phyloP scores from a whole-genome alignment of 2,113 vertebrate genomes.

The Pavo muticus region DNA sequence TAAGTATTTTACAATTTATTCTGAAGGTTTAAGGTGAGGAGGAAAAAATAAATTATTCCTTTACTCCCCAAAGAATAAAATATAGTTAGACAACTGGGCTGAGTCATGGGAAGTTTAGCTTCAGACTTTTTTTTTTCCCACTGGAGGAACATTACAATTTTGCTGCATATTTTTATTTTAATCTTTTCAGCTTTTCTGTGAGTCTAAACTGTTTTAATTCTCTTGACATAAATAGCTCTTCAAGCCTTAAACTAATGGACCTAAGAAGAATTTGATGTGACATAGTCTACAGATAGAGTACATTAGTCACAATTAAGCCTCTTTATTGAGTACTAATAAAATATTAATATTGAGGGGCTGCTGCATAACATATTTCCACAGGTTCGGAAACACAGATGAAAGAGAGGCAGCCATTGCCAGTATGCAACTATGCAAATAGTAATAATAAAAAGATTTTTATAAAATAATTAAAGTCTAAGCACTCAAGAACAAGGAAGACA shows the following conservation, averaged over 20 bases:
- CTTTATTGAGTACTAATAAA: background rate
- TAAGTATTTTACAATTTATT: background rate
- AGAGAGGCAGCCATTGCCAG: background rate
- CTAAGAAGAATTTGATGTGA: background rate
- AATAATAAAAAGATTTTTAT: background rate
- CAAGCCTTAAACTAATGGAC: background rate
- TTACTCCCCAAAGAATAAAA: background rate
- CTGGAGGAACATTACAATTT: background rate
- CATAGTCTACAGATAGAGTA: background rate
- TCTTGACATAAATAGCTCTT: background rate
- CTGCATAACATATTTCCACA: background rate
- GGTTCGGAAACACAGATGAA: background rate
- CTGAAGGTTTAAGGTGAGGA: background rate
- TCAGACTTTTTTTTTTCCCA: background rate
- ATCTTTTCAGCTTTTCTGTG: background rate
- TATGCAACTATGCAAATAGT: background rate
- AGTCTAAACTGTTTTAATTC: background rate
- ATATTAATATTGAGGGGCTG: background rate
- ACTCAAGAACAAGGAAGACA: background rate
- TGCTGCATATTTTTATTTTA: constrained; percentile 5
- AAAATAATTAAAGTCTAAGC: background rate
- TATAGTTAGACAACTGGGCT: background rate
- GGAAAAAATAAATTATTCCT: background rate
- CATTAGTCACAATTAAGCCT: constrained; percentile 28
- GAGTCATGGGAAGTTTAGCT: background rate